Percentiles rank a stretch among this genome's conserved stretches.
These are phyloP conservation scores for Adelphocoris suturalis DNA, from an alignment of 2,888 invertebrate species.

Conservation along the genomic window DNA sequence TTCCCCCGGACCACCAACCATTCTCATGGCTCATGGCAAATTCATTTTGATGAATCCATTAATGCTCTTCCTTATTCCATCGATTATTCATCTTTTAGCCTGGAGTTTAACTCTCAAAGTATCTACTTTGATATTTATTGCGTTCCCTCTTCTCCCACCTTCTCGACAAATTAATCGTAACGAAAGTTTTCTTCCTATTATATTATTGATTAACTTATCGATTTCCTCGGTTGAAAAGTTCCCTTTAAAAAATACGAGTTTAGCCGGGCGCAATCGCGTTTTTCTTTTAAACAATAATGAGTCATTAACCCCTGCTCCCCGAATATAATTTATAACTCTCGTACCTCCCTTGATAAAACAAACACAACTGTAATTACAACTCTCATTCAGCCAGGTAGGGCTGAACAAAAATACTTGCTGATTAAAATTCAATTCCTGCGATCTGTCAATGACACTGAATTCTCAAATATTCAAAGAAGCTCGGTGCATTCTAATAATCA, in stretches of 20 bases:
- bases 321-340: background rate
- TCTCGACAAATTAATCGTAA: conserved; percentile 63
- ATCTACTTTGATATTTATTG: conserved; percentile 68
- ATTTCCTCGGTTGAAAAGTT: conserved; percentile 42
- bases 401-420: background rate
- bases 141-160: conserved; percentile 43
- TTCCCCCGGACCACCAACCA: background rate
- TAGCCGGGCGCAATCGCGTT: conserved; percentile 18
- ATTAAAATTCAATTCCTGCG: background rate
- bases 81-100: conserved; percentile 58
- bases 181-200: conserved; percentile 65
- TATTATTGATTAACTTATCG: conserved; percentile 61
- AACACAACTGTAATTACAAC: conserved; percentile 6
- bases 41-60: conserved; percentile 69
- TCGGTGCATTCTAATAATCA: too few species aligned
- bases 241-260: background rate
- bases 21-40: conserved; percentile 45
- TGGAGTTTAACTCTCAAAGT: conserved; percentile 64
- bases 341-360: background rate
- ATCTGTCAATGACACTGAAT: too few species aligned
- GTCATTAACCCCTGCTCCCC: background rate
- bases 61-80: conserved; percentile 57
- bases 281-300: conserved; percentile 43
- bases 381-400: background rate
- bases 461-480: too few species aligned